A percentile compares a stretch with the other conserved stretches of the same genome.
Conservation (phyloP, 2,888 invertebrate genomes). For the Allophyes oxyacanthae region DNA sequence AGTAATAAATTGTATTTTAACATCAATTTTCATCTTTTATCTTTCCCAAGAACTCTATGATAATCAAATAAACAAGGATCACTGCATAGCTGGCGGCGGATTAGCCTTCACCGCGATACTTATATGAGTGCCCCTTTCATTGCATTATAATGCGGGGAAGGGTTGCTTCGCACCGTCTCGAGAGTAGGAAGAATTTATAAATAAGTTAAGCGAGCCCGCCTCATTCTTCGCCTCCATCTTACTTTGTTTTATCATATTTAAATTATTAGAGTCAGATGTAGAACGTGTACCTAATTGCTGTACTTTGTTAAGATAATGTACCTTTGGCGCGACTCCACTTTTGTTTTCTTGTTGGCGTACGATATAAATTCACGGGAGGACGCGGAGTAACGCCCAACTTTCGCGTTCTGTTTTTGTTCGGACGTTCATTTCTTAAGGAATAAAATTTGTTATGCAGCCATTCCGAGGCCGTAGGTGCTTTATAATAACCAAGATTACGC, state of each 20-base stretch:
- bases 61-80: conserved; percentile 82
- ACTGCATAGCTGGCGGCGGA: conserved; percentile 75
- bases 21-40: conserved; percentile 12
- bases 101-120: conserved; percentile 87
- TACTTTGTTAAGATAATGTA: conserved; percentile 90
- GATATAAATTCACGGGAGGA: conserved; percentile 86
- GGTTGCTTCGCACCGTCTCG: conserved; percentile 78
- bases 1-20: background rate
- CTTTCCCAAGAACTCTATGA: conserved; percentile 55
- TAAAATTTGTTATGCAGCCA: conserved; percentile 83
- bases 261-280: conserved; percentile 89
- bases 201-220: conserved; percentile 86
- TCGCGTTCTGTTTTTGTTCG: conserved; percentile 85
- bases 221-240: conserved; percentile 81
- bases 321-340: conserved; percentile 88
- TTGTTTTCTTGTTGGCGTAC: conserved; percentile 87
- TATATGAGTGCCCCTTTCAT: conserved; percentile 88
- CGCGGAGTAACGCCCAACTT: conserved; percentile 83
- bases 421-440: conserved; percentile 77
- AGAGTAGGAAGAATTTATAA: conserved; percentile 84
- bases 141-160: conserved; percentile 84
- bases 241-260: conserved; percentile 90
- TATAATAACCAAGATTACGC: conserved; percentile 63
- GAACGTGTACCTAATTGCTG: conserved; percentile 90
- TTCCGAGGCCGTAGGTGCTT: conserved; percentile 75